phyloP scores from a whole-genome alignment of 2,888 invertebrate genomes.

The Fragum whitleyi region DNA sequence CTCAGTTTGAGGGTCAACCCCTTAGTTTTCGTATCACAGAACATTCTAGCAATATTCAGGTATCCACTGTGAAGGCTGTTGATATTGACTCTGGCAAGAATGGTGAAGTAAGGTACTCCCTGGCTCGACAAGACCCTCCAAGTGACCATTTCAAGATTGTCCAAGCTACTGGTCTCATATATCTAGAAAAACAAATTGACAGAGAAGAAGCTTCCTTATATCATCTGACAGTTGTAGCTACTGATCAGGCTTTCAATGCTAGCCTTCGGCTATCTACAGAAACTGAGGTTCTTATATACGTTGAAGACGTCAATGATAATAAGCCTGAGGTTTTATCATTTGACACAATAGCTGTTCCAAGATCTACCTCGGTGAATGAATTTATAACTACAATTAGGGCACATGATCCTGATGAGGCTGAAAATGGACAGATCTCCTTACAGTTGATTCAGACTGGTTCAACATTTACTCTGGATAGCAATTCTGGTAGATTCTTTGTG shows the following conservation, averaged over 20 bases:
- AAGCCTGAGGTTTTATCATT: slow-evolving; percentile 93
- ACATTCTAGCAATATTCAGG: slow-evolving; percentile 91
- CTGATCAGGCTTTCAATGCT: slow-evolving; percentile 93
- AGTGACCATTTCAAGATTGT: slow-evolving; percentile 94
- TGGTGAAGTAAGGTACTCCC: slow-evolving; percentile 92
- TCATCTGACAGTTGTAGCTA: slow-evolving; percentile 94
- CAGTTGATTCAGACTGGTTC: slow-evolving; percentile 85
- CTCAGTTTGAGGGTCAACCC: slow-evolving; percentile 95
- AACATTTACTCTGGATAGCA: slow-evolving; percentile 60
- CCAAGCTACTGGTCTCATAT: slow-evolving; percentile 93
- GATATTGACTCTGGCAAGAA: slow-evolving; percentile 95
- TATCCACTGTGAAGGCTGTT: slow-evolving; percentile 93
- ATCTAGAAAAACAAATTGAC: slow-evolving; percentile 94
- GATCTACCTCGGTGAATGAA: slow-evolving; percentile 86
- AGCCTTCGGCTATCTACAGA: slow-evolving; percentile 92
- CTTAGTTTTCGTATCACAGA: slow-evolving; percentile 94
- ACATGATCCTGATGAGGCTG: slow-evolving; percentile 94
- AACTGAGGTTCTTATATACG: slow-evolving; percentile 93
- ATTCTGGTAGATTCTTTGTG: slow-evolving; percentile 64
- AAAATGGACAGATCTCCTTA: slow-evolving; percentile 96
- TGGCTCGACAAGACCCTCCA: slow-evolving; percentile 93
- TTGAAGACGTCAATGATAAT: slow-evolving; percentile 97
- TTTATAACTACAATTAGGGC: slow-evolving; percentile 92
- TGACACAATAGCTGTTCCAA: slow-evolving; percentile 89
- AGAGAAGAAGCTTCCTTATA: slow-evolving; percentile 96